Percentiles rank a stretch among this genome's conserved stretches.
Evolutionary conservation across 2,113 vertebrate genomes (phyloP).

Genomic region (Euleptes europaea): DNA sequence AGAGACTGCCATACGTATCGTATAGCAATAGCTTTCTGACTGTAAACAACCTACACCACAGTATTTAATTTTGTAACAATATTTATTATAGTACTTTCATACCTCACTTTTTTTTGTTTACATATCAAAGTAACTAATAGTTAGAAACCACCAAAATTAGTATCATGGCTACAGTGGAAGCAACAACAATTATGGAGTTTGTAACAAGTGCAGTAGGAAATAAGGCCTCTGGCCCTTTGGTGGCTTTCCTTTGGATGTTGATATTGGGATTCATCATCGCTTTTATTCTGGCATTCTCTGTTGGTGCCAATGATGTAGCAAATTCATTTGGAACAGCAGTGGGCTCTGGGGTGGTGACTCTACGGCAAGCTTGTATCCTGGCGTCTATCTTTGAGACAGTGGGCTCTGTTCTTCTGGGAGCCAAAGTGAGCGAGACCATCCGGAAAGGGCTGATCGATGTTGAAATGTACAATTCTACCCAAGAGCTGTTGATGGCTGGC

Average conservation of each 20-base stretch:
- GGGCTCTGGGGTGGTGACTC: conserved; percentile 93
- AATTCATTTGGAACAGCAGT: conserved; percentile 98
- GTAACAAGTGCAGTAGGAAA: conserved; percentile 34
- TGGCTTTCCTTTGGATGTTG: conserved; percentile 84
- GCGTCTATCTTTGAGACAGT: conserved; percentile 93
- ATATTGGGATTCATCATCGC: conserved; percentile 93
- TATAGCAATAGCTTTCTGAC: conserved; percentile 82
- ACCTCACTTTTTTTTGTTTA: conserved; percentile 77
- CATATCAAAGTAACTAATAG: conserved; percentile 65
- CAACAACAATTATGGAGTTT: conserved; percentile 69
- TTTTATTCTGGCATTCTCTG: conserved; percentile 94
- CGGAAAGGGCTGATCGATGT: conserved; percentile 92
- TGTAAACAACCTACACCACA: conserved; percentile 61
- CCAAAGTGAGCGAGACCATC: conserved; percentile 97
- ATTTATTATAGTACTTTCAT: conserved; percentile 75
- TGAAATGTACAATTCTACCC: conserved; percentile 79
- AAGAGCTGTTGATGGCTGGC: conserved; percentile 84
- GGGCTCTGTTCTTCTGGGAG: conserved; percentile 92
- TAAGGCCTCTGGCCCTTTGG: neutral
- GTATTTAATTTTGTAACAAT: conserved; percentile 76
- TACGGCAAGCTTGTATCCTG: conserved; percentile 90
- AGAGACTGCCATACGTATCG: conserved; percentile 63
- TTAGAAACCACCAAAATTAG: conserved; percentile 29
- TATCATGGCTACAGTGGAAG: conserved; percentile 59
- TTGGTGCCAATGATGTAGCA: conserved; percentile 96